Evolutionary conservation across 2,797 vertebrate species (phyloP).

Genomic region (Picus viridis): DNA sequence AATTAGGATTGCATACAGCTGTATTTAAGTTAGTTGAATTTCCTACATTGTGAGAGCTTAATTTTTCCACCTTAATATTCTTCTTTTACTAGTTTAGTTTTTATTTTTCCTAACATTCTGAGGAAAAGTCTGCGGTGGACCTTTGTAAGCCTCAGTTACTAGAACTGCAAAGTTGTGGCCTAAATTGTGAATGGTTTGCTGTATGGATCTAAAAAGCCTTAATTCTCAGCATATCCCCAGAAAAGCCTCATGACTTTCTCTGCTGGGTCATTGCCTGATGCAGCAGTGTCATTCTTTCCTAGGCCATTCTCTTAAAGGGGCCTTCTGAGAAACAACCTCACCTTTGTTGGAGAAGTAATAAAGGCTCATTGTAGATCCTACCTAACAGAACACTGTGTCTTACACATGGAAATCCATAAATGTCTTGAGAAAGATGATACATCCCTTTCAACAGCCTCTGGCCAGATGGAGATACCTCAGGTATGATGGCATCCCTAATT

Average conservation of each 20-base stretch:
- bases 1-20: slow-evolving; percentile 12
- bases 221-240: neutral
- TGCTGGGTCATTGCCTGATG: neutral
- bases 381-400: neutral
- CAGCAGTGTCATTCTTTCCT: slow-evolving; percentile 31
- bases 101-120: slow-evolving; percentile 10
- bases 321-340: slow-evolving; percentile 27
- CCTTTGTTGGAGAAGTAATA: slow-evolving; percentile 31
- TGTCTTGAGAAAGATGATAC: slow-evolving; percentile 10
- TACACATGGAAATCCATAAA: slow-evolving; percentile 9
- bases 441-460: neutral
- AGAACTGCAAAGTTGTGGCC: slow-evolving; percentile 24
- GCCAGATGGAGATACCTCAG: neutral
- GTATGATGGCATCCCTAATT: neutral
- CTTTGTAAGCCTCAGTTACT: slow-evolving; percentile 22
- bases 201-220: slow-evolving; percentile 11
- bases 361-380: slow-evolving; percentile 15
- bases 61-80: slow-evolving; percentile 9
- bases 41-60: neutral
- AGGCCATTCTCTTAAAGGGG: neutral
- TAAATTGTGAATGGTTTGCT: slow-evolving; percentile 39
- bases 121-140: neutral
- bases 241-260: slow-evolving; percentile 28
- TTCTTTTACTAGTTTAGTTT: slow-evolving; percentile 7
- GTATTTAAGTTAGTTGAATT: slow-evolving; percentile 22